These are phyloP conservation scores for Leptopterna dolabrata DNA, from an alignment of 2,888 invertebrate species.

Conservation along the genomic window DNA sequence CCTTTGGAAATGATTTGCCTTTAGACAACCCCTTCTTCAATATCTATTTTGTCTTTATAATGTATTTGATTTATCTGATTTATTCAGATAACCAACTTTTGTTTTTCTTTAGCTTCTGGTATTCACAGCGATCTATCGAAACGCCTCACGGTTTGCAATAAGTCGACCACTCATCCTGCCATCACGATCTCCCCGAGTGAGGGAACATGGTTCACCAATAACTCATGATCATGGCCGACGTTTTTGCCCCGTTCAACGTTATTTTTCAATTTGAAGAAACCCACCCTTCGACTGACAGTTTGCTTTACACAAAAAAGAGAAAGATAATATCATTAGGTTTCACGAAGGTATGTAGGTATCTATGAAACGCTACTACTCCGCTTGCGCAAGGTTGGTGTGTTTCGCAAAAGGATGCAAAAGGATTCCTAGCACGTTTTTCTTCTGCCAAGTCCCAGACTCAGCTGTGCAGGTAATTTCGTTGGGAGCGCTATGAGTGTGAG, in stretches of 20 bases:
- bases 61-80: too few relatives aligned
- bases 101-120: too few relatives aligned
- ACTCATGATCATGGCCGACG: neutral
- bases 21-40: too few relatives aligned
- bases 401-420: neutral
- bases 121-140: neutral
- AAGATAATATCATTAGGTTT: neutral
- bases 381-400: neutral
- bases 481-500: neutral
- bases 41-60: too few relatives aligned
- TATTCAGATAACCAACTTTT: too few relatives aligned
- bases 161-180: neutral
- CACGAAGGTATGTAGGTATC: neutral
- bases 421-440: conserved; percentile 11
- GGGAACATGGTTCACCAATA: conserved; percentile 6
- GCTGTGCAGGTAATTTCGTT: neutral
- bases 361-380: neutral
- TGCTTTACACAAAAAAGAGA: neutral
- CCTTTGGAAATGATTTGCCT: too few relatives aligned
- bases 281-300: neutral
- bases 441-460: neutral
- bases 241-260: neutral
- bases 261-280: neutral
- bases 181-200: neutral
- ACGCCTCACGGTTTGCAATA: neutral